Evolutionary conservation across 2,888 invertebrate genomes (phyloP).

Genomic region (Xestia ashworthii): DNA sequence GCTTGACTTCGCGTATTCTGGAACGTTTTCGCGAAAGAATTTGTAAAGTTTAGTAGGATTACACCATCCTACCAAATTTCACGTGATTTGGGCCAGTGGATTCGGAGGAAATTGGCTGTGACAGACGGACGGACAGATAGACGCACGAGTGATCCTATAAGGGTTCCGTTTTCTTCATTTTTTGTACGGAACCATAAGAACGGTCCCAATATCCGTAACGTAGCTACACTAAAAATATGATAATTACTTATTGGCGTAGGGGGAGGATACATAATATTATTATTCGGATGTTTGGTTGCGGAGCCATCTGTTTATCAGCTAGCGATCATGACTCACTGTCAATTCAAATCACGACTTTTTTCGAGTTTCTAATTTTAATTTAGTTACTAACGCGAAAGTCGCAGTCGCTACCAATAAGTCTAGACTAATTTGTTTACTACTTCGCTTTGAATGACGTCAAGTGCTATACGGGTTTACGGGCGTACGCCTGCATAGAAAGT

Average conservation of each 20-base stretch:
- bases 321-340: neutral
- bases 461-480: slow-evolving; percentile 15
- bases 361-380: neutral
- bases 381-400: neutral
- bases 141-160: no score
- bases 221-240: neutral
- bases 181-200: no score
- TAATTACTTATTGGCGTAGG: neutral
- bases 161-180: no score
- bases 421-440: neutral
- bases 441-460: neutral
- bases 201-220: neutral
- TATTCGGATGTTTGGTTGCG: neutral
- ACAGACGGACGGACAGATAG: no score
- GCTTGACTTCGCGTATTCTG: neutral
- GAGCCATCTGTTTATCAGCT: slow-evolving; percentile 15
- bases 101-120: no score
- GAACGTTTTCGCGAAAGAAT: neutral
- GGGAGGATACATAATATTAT: neutral
- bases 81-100: no score
- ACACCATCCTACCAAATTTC: no score
- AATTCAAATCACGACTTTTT: neutral
- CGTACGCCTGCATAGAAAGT: slow-evolving; percentile 12
- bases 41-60: no score
- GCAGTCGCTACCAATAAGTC: neutral